phyloP scores from a whole-genome alignment of 2,888 invertebrate species.

The Oxyteleia sp. region DNA sequence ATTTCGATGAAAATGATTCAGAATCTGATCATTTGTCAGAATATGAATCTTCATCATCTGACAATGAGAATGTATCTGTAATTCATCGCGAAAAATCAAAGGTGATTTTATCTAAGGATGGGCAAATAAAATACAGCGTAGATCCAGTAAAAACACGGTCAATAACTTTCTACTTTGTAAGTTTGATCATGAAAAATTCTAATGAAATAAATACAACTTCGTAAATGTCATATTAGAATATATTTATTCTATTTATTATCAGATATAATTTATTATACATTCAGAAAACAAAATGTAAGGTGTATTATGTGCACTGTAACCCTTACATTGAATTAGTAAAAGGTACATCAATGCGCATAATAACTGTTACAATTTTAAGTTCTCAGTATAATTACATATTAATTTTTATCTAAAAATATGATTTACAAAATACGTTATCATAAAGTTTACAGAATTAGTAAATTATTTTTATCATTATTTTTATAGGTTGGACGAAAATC shows the following conservation, averaged over 20 bases:
- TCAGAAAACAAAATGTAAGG: too few species aligned
- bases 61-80: not conserved
- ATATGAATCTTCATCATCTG: not conserved
- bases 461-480: slow-evolving; percentile 1
- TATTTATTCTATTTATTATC: too few species aligned
- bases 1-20: not conserved
- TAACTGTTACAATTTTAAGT: too few species aligned
- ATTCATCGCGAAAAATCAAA: not conserved
- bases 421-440: too few species aligned
- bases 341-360: too few species aligned
- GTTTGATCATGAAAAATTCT: slow-evolving; percentile 2
- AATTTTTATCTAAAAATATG: too few species aligned
- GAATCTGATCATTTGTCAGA: not conserved
- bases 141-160: not conserved
- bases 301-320: too few species aligned
- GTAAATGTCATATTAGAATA: too few species aligned
- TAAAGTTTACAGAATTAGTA: too few species aligned
- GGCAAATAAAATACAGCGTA: not conserved
- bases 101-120: not conserved
- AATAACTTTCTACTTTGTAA: not conserved
- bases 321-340: too few species aligned
- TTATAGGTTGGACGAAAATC: slow-evolving; percentile 1
- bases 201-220: not conserved
- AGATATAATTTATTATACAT: too few species aligned
- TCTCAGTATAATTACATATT: too few species aligned